Evolutionary conservation across 2,797 vertebrate species (phyloP).

Genomic region (Pempheris klunzingeri): DNA sequence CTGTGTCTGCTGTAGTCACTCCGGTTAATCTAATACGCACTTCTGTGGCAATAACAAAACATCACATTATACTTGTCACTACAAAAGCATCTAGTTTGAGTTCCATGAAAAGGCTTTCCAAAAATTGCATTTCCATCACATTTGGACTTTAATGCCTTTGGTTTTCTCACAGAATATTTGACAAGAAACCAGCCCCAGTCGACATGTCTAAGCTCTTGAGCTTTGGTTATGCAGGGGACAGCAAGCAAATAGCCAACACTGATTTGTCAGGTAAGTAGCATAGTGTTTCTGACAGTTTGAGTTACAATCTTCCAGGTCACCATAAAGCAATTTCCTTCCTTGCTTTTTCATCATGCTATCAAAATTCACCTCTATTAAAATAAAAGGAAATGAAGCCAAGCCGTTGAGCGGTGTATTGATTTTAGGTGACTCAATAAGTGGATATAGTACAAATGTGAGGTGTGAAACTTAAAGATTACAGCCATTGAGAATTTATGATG

Average conservation of each 20-base stretch:
- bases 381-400: constrained; percentile 40
- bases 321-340: constrained; percentile 7
- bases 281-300: constrained; percentile 11
- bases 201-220: constrained; percentile 85
- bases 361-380: constrained; percentile 13
- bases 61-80: not conserved
- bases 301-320: not conserved
- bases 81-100: constrained; percentile 7
- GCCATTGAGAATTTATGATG: constrained; percentile 26
- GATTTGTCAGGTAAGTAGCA: constrained; percentile 65
- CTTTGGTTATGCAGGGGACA: constrained; percentile 80
- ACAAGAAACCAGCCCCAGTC: constrained; percentile 78
- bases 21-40: not conserved
- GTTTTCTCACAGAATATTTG: constrained; percentile 63
- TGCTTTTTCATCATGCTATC: constrained; percentile 35
- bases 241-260: constrained; percentile 41
- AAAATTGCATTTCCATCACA: not conserved
- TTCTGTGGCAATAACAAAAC: constrained; percentile 6
- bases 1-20: not conserved
- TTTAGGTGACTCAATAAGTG: constrained; percentile 32
- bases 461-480: constrained; percentile 30
- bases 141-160: constrained; percentile 12
- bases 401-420: constrained; percentile 27
- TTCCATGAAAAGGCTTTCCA: not conserved
- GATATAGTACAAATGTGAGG: constrained; percentile 1